Evolutionary conservation across 1,140 invertebrate genomes (phyloP), one percentile per base, ranked within the genome.

Genomic region (Cydia pomonella): DNA sequence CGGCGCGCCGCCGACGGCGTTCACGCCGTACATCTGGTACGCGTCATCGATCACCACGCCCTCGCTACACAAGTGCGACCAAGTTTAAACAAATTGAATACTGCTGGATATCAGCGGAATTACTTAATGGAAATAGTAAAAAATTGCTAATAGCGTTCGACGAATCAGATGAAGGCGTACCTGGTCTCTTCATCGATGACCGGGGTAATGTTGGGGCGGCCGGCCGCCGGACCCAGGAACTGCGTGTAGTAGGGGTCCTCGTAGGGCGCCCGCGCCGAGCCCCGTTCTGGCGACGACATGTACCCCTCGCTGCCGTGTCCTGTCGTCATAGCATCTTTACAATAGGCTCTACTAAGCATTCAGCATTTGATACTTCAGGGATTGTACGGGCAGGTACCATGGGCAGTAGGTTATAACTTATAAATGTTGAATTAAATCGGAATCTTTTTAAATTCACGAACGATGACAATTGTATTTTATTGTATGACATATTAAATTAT

Each of bases 121-220:
- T n/a, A n/a, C n/a, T n/a, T 44, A 44, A 44, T 13, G 41, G 41
- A 44, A 59, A 23, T 23, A 18, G 21, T 6, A 23, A 21, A 23
- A 59, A 9, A 23, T 59, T 59, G 21, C 7, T 12, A 23, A 41
- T 66, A 33, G 13, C 10, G 3, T 18, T 18, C 0, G 29, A 6
- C 3, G 7, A 66, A 29, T 27, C 13, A 2, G 18, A 13, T n/a
- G 16, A 2, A 18, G 25, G 63, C 83, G 89, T 94, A 97, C 96
- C 96, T 96, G 63, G 97, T 94, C 93, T 98, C 97, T 90, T 98
- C 97, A 87, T 98, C 97, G 75, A 98, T 98, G 23, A 97, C 96
- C 1, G 97, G 97, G 10, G 97, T 97, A 47, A 97, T 97, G 41
- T 95, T 95, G 3, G 96, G 96, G 72, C 96, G 90, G 4, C 78